These are phyloP conservation scores for Sinocyclocheilus grahami DNA, from an alignment of 2,113 vertebrate species.

Conservation along the genomic window DNA sequence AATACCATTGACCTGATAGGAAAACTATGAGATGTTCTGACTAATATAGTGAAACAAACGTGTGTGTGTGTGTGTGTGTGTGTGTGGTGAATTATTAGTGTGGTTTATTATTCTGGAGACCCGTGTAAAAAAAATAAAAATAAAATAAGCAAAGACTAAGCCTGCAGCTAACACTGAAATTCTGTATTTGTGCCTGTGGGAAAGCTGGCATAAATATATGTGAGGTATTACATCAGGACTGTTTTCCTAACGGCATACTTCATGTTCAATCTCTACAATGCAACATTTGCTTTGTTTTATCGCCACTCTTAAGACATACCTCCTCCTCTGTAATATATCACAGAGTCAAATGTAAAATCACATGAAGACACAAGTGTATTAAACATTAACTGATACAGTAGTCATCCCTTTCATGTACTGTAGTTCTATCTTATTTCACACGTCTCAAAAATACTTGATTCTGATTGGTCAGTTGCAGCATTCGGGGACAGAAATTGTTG, in stretches of 20 bases:
- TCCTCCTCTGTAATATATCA: too few species aligned
- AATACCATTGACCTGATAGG: background rate
- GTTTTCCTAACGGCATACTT: slow-evolving; percentile 28
- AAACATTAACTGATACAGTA: too few species aligned
- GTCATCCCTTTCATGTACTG: background rate
- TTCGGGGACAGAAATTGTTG: background rate
- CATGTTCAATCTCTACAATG: slow-evolving; percentile 28
- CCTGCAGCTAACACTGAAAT: background rate
- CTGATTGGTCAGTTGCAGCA: background rate
- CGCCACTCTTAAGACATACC: background rate
- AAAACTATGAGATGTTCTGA: background rate
- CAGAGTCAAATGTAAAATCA: too few species aligned
- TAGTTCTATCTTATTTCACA: background rate
- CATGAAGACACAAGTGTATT: too few species aligned
- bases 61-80: background rate
- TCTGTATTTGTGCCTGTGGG: background rate
- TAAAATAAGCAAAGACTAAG: background rate
- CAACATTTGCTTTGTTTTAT: background rate
- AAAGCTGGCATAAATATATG: background rate
- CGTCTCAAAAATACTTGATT: background rate
- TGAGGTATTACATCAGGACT: slow-evolving; percentile 67
- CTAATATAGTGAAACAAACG: background rate
- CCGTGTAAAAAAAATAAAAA: background rate
- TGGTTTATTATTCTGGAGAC: background rate
- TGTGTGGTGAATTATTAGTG: background rate